Evolutionary conservation across 2,888 invertebrate species (phyloP).

Genomic region (Chrysodeixis includens): DNA sequence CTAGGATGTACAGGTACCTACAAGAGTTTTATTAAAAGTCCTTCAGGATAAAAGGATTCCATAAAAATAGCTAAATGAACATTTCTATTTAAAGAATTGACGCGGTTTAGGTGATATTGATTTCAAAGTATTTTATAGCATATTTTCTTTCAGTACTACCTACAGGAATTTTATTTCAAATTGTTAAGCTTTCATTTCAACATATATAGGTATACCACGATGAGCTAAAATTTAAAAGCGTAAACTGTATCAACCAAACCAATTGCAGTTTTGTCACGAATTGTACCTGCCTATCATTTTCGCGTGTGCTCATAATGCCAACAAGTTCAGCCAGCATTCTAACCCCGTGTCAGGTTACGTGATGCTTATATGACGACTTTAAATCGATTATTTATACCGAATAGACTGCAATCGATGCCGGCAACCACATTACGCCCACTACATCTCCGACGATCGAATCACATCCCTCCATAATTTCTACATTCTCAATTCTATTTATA

Average conservation of each 20-base stretch:
- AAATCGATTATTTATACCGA: conserved; percentile 84
- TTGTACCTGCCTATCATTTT: conserved; percentile 78
- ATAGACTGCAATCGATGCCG: conserved; percentile 69
- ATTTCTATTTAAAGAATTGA: too few relatives aligned
- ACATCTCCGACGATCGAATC: conserved; percentile 60
- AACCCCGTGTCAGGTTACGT: conserved; percentile 78
- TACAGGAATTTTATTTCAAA: too few relatives aligned
- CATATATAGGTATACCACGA: too few relatives aligned
- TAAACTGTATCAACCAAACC: too few relatives aligned
- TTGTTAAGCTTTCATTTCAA: too few relatives aligned
- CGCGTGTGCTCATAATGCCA: conserved; percentile 72
- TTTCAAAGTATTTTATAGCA: too few relatives aligned
- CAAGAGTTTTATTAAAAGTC: conserved; percentile 27
- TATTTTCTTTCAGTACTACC: too few relatives aligned
- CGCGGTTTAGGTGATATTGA: too few relatives aligned
- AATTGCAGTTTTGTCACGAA: conserved; percentile 30
- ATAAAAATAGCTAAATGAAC: too few relatives aligned
- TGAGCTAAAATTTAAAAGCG: too few relatives aligned
- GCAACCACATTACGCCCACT: conserved; percentile 81
- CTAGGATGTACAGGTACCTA: conserved; percentile 52
- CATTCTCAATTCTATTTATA: conserved; percentile 66
- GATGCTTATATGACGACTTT: conserved; percentile 70
- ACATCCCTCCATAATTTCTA: conserved; percentile 73
- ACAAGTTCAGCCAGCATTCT: conserved; percentile 70
- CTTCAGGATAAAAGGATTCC: too few relatives aligned